Evolutionary conservation across 2,113 vertebrate genomes (phyloP).

Genomic region (Sciurus niger): DNA sequence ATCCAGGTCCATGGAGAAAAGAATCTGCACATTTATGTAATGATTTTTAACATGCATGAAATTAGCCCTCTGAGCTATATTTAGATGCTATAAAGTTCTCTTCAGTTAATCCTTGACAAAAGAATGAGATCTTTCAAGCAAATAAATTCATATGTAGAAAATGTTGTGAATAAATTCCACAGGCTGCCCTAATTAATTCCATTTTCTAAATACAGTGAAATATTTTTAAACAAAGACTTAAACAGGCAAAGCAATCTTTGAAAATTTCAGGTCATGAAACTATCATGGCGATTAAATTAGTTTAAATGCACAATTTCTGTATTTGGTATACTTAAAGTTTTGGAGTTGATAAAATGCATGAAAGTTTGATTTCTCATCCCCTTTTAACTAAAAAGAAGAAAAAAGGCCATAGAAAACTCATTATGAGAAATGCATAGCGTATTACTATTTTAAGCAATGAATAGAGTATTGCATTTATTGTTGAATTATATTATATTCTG

Average conservation of each 20-base stretch:
- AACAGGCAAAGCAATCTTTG: not conserved
- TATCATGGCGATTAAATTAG: not conserved
- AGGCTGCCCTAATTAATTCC: constrained; percentile 53
- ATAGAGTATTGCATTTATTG: not conserved
- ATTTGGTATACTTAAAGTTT: constrained; percentile 7
- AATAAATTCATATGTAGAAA: constrained; percentile 59
- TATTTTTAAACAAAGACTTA: constrained; percentile 51
- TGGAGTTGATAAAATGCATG: not conserved
- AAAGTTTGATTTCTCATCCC: not conserved
- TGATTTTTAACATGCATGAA: constrained; percentile 29
- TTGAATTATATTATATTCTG: constrained; percentile 38
- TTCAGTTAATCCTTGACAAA: constrained; percentile 69
- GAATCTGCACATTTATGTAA: constrained; percentile 35
- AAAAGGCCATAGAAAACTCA: not conserved
- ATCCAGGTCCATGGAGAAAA: not conserved
- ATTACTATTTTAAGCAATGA: constrained; percentile 1
- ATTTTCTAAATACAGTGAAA: constrained; percentile 72
- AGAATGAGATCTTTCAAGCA: constrained; percentile 59
- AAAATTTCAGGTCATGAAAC: not conserved
- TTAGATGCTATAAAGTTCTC: not conserved
- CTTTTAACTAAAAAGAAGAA: constrained; percentile 18
- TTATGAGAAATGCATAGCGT: not conserved
- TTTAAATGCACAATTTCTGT: constrained; percentile 45
- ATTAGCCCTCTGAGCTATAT: constrained; percentile 52
- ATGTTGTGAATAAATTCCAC: constrained; percentile 33